These are phyloP conservation scores for Formicarius rufipectus DNA, from an alignment of 2,113 vertebrate species.

Conservation along the genomic window DNA sequence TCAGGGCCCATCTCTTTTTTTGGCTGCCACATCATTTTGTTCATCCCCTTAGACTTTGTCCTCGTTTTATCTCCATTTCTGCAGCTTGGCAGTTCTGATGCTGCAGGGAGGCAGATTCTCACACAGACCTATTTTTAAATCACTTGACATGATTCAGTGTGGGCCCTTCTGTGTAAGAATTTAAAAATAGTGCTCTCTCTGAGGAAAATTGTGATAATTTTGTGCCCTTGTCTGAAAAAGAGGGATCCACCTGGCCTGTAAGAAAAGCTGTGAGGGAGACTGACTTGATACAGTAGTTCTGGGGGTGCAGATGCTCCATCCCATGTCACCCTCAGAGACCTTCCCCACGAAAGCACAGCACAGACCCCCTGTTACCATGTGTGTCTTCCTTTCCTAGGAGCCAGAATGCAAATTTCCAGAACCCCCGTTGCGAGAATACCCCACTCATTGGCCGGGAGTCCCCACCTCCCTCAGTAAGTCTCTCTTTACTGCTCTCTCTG, in stretches of 20 bases:
- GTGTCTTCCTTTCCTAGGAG: constrained; percentile 79
- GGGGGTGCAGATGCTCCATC: background rate
- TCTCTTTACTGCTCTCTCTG: constrained; percentile 62
- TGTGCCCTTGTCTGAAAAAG: background rate
- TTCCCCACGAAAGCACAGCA: background rate
- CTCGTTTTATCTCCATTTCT: constrained; percentile 33
- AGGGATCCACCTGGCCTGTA: background rate
- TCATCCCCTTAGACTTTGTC: background rate
- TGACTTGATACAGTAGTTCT: background rate
- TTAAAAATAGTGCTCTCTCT: background rate
- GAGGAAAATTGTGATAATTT: background rate
- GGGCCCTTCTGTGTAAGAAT: constrained; percentile 26
- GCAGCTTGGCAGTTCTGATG: background rate
- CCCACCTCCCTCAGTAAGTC: constrained; percentile 96
- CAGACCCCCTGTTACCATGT: constrained; percentile 13
- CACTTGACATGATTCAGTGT: constrained; percentile 3
- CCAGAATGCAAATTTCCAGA: constrained; percentile 98
- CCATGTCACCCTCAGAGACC: background rate
- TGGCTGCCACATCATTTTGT: background rate
- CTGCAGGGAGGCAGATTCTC: constrained; percentile 39
- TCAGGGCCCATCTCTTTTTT: background rate
- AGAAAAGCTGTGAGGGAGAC: background rate
- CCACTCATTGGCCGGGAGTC: constrained; percentile 98
- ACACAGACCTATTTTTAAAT: constrained; percentile 50
- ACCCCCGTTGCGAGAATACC: constrained; percentile 97